Conservation (phyloP, 2,113 vertebrate species). For the Mobula hypostoma region DNA sequence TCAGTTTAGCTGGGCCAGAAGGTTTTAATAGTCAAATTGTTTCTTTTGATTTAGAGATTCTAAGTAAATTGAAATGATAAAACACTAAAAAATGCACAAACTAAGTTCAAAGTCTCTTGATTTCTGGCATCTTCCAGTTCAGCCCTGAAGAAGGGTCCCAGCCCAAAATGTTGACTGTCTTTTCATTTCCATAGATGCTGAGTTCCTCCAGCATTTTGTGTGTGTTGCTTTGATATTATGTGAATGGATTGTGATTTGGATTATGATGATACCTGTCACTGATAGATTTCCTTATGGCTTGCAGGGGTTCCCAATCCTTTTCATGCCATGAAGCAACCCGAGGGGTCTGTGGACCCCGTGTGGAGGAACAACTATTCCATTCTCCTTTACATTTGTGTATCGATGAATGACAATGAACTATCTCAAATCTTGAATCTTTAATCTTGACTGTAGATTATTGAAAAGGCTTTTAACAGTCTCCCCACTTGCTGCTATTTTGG, state of each 20-base stretch:
- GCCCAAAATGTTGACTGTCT: too few relatives aligned
- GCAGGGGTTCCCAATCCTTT: not conserved
- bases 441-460: not conserved
- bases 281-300: not conserved
- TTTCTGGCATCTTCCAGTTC: too few relatives aligned
- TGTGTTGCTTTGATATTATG: not conserved
- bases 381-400: too few relatives aligned
- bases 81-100: not conserved
- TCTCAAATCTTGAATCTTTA: too few relatives aligned
- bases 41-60: not conserved
- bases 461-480: not conserved
- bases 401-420: too few relatives aligned
- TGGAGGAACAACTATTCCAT: too few relatives aligned
- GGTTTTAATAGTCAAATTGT: not conserved
- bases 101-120: not conserved
- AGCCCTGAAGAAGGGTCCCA: too few relatives aligned
- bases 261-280: not conserved
- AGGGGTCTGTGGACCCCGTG: too few relatives aligned
- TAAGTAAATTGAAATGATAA: not conserved
- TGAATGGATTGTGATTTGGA: not conserved
- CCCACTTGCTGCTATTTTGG: not conserved
- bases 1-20: not conserved
- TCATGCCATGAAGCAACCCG: too few relatives aligned
- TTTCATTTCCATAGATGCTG: too few relatives aligned
- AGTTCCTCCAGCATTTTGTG: too few relatives aligned